Evolutionary conservation across 2,888 invertebrate genomes (phyloP).

Genomic region (Papilio protenor): DNA sequence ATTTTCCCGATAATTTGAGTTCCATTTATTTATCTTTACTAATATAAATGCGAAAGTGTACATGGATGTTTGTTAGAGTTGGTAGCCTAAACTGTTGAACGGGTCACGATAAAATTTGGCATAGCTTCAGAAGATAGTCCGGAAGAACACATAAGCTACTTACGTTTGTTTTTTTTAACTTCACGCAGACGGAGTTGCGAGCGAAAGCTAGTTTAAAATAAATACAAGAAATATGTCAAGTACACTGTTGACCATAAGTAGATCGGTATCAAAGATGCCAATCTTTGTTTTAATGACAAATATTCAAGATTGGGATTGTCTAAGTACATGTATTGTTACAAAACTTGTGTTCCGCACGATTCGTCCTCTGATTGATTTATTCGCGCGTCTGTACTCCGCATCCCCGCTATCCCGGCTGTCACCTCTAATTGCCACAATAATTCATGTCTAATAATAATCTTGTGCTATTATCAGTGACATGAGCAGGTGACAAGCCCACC

Average conservation of each 20-base stretch:
- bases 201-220: too few relatives aligned
- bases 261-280: neutral
- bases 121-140: too few relatives aligned
- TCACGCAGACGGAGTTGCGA: too few relatives aligned
- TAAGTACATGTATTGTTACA: neutral
- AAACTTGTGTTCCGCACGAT: slow-evolving; percentile 45
- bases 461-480: slow-evolving; percentile 75
- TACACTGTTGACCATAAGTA: neutral
- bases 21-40: too few relatives aligned
- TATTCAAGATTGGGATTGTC: neutral
- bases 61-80: too few relatives aligned
- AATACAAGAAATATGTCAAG: too few relatives aligned
- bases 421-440: slow-evolving; percentile 79
- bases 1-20: too few relatives aligned
- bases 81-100: too few relatives aligned
- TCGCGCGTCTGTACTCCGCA: slow-evolving; percentile 51
- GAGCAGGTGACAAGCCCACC: slow-evolving; percentile 59
- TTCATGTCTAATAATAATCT: slow-evolving; percentile 82
- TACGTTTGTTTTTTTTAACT: too few relatives aligned
- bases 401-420: slow-evolving; percentile 72
- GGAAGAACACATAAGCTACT: too few relatives aligned
- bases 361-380: slow-evolving; percentile 60
- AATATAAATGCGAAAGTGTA: too few relatives aligned
- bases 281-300: neutral
- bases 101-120: too few relatives aligned